Evolutionary conservation across 2,797 vertebrate species (phyloP).

Genomic region (Paramormyrops hopkinsi): DNA sequence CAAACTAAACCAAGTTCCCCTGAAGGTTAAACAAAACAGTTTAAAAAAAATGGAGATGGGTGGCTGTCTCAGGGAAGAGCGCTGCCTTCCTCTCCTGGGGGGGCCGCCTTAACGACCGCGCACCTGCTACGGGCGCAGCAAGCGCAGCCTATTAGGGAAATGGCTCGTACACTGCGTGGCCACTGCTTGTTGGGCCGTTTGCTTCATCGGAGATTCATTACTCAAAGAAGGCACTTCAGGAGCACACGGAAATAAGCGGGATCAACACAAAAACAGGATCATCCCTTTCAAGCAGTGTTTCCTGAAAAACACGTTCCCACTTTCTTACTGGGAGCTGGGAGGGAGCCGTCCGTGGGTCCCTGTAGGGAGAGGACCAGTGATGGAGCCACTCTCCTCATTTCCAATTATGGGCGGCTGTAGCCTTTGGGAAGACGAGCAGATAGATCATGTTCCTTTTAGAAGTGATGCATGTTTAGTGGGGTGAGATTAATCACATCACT

Average conservation of each 20-base stretch:
- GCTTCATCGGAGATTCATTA: background rate
- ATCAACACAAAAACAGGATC: background rate
- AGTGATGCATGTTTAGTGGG: background rate
- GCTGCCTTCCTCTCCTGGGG: background rate
- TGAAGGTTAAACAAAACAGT: conserved; percentile 12
- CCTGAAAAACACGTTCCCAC: background rate
- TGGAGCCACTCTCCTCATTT: too few species aligned
- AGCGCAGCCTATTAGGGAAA: background rate
- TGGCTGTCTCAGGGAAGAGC: background rate
- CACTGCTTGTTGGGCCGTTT: background rate
- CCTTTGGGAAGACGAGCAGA: conserved; percentile 1
- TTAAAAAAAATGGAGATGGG: background rate
- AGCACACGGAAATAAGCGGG: background rate
- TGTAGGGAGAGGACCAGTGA: background rate
- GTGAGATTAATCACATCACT: background rate
- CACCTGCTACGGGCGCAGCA: background rate
- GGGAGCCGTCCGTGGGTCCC: background rate
- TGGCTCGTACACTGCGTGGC: background rate
- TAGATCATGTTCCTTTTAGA: background rate
- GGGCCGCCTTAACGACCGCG: background rate
- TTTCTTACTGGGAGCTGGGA: background rate
- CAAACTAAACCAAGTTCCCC: background rate
- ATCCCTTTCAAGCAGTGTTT: background rate
- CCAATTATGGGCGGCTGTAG: background rate
- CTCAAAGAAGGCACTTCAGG: background rate